Conservation (phyloP, 1,140 invertebrate genomes). For the Aphis craccivora region DNA sequence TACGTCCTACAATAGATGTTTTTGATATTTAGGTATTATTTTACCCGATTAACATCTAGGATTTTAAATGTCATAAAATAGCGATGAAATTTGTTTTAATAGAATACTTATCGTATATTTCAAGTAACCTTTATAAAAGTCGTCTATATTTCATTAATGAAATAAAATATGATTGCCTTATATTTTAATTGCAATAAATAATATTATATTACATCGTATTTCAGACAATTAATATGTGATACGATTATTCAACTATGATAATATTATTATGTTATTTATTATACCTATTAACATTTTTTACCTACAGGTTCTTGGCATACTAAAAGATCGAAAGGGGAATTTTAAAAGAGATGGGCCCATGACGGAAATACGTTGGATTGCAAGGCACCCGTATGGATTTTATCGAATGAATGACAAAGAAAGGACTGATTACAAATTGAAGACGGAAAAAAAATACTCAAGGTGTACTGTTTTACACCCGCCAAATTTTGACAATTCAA, state of each 20-base stretch:
- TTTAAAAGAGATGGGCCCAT: neutral
- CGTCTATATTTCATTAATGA: neutral
- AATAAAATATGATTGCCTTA: too few species aligned
- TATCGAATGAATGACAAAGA: neutral
- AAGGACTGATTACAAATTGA: neutral
- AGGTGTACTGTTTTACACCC: neutral
- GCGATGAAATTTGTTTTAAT: neutral
- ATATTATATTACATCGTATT: too few species aligned
- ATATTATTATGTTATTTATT: neutral
- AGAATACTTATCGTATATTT: neutral
- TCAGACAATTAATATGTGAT: too few species aligned
- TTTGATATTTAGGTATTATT: neutral
- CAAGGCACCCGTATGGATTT: neutral
- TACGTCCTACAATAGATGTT: too few species aligned
- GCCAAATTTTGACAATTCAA: neutral
- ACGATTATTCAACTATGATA: neutral
- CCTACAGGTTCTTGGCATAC: neutral
- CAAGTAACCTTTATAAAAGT: neutral
- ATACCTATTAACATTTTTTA: neutral
- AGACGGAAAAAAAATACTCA: neutral
- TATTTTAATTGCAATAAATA: too few species aligned
- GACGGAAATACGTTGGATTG: neutral
- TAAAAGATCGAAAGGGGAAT: neutral
- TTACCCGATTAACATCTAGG: fast-evolving
- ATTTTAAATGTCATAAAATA: neutral